Percentiles rank a stretch among this genome's conserved stretches.
These are phyloP conservation scores for Lycaon pictus DNA, from an alignment of 2,113 vertebrate genomes.

Conservation along the genomic window DNA sequence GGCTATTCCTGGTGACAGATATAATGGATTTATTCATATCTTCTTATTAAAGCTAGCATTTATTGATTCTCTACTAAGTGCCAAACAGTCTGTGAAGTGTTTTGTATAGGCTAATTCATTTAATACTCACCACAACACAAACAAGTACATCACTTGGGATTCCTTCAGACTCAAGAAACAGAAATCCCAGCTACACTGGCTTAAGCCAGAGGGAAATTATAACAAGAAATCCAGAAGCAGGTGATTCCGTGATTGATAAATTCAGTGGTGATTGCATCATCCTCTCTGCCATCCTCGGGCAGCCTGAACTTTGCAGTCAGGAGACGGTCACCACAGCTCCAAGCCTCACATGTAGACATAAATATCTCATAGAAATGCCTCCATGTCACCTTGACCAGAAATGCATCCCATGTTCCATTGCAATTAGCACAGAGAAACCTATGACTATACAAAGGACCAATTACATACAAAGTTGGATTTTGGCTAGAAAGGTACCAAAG, in stretches of 20 bases:
- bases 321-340: neutral
- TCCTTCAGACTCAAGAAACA: conserved; percentile 5
- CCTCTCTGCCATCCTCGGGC: neutral
- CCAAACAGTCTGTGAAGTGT: conserved; percentile 2
- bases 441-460: neutral
- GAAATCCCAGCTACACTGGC: neutral
- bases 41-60: conserved; percentile 58
- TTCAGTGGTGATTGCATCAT: neutral
- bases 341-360: neutral
- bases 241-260: neutral
- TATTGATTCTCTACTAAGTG: conserved; percentile 65
- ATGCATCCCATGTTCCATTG: neutral
- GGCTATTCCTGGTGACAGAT: neutral
- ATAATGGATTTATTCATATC: conserved; percentile 45
- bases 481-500: neutral
- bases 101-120: conserved; percentile 50
- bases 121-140: conserved; percentile 1
- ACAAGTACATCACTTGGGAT: neutral
- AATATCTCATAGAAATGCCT: neutral
- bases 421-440: neutral
- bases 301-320: neutral
- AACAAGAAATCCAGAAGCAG: neutral
- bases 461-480: neutral
- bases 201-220: neutral
- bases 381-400: neutral